phyloP scores from a whole-genome alignment of 2,797 vertebrate genomes.

The Macrochelys suwanniensis region DNA sequence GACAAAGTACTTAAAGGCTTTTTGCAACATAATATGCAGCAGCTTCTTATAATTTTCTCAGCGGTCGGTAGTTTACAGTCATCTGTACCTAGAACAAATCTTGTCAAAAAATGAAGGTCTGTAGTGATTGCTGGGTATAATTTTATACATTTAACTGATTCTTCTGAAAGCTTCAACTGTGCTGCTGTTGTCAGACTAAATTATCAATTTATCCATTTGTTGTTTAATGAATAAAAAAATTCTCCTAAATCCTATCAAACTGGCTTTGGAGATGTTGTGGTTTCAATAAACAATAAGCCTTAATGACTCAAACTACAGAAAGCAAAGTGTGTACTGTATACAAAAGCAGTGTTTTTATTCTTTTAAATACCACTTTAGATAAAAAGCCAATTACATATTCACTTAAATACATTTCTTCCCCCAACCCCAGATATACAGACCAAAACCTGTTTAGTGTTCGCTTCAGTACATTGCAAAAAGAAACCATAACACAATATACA shows the following conservation, averaged over 20 bases:
- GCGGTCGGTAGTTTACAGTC: slow-evolving; percentile 64
- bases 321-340: slow-evolving; percentile 63
- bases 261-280: slow-evolving; percentile 63
- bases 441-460: slow-evolving; percentile 71
- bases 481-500: slow-evolving; percentile 70
- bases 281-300: slow-evolving; percentile 73
- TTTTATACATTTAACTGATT: slow-evolving; percentile 77
- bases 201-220: slow-evolving; percentile 78
- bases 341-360: slow-evolving; percentile 65
- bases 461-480: slow-evolving; percentile 65
- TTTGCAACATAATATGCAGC: slow-evolving; percentile 62
- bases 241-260: slow-evolving; percentile 26
- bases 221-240: slow-evolving; percentile 75
- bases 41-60: slow-evolving; percentile 78
- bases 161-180: slow-evolving; percentile 74
- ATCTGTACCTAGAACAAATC: slow-evolving; percentile 77
- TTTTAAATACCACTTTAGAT: slow-evolving; percentile 69
- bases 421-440: slow-evolving; percentile 62
- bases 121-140: slow-evolving; percentile 75
- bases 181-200: slow-evolving; percentile 74
- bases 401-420: slow-evolving; percentile 70
- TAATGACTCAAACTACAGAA: slow-evolving; percentile 60
- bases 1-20: slow-evolving; percentile 62
- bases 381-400: slow-evolving; percentile 60
- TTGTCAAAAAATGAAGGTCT: slow-evolving; percentile 76